Percentiles rank a stretch among this genome's conserved stretches.
These are phyloP conservation scores for Garra rufa DNA, from an alignment of 2,113 vertebrate species.

Conservation along the genomic window DNA sequence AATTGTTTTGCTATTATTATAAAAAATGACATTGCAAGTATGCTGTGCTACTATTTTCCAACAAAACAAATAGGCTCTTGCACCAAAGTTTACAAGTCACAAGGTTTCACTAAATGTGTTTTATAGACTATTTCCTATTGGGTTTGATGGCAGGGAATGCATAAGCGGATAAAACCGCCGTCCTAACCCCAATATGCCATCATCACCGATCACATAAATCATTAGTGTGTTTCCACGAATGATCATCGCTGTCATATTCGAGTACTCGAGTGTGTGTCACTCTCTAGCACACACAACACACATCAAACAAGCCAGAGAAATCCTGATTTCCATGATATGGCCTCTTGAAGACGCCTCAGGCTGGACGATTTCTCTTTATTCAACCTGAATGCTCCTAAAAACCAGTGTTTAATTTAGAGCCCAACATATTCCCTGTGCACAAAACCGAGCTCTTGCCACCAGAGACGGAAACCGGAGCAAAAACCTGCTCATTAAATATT, in stretches of 20 bases:
- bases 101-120: neutral
- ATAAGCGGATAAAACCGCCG: neutral
- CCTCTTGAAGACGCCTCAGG: neutral
- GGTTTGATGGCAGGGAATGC: neutral
- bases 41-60: neutral
- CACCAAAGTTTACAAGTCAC: neutral
- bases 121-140: neutral
- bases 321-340: neutral
- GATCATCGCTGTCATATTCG: neutral
- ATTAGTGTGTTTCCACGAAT: neutral
- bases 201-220: neutral
- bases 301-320: neutral
- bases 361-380: neutral
- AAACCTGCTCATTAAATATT: conserved; percentile 17
- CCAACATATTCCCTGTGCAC: neutral
- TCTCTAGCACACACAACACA: neutral
- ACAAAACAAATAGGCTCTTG: neutral
- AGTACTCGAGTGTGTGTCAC: neutral
- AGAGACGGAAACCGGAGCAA: neutral
- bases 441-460: neutral
- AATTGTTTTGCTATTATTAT: neutral
- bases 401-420: conserved; percentile 13
- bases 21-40: neutral
- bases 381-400: conserved; percentile 3
- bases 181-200: conserved; percentile 8